phyloP scores from a whole-genome alignment of 2,888 invertebrate genomes.

The Unio delphinus region DNA sequence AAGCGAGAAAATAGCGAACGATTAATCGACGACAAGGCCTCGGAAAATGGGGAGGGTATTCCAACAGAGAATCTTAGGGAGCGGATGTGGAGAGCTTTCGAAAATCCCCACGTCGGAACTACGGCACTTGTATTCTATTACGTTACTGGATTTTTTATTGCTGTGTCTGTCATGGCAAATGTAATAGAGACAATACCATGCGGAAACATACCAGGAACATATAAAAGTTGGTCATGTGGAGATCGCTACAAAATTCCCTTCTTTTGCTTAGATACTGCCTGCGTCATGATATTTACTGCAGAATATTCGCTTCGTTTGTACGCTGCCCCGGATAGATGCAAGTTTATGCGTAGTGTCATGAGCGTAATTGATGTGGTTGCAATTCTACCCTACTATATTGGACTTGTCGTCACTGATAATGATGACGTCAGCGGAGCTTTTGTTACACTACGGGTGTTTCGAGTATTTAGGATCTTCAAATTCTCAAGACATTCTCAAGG shows the following conservation, averaged over 20 bases:
- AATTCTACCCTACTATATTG: conserved; percentile 98
- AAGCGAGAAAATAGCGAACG: conserved; percentile 99
- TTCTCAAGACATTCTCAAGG: conserved; percentile 99
- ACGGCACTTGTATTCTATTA: conserved; percentile 99
- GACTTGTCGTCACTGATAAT: conserved; percentile 96
- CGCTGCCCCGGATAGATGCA: conserved; percentile 98
- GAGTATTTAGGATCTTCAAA: conserved; percentile 99
- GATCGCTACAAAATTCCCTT: conserved; percentile 94
- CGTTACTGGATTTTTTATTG: conserved; percentile 99
- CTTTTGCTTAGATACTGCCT: conserved; percentile 99
- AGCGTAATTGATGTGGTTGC: conserved; percentile 99
- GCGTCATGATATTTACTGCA: conserved; percentile 99
- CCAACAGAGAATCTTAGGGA: conserved; percentile 74
- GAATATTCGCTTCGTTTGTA: conserved; percentile 94
- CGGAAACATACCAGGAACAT: conserved; percentile 80
- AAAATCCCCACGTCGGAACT: conserved; percentile 98
- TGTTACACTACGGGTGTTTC: conserved; percentile 97
- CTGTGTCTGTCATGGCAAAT: conserved; percentile 99
- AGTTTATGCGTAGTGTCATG: conserved; percentile 98
- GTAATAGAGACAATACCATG: conserved; percentile 98
- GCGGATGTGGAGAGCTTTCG: conserved; percentile 99
- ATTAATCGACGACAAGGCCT: conserved; percentile 88
- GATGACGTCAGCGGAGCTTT: conserved; percentile 99
- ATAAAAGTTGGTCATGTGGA: conserved; percentile 82
- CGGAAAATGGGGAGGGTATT: conserved; percentile 79